Conservation (phyloP, 2,797 vertebrate genomes). For the Lerista edwardsae region DNA sequence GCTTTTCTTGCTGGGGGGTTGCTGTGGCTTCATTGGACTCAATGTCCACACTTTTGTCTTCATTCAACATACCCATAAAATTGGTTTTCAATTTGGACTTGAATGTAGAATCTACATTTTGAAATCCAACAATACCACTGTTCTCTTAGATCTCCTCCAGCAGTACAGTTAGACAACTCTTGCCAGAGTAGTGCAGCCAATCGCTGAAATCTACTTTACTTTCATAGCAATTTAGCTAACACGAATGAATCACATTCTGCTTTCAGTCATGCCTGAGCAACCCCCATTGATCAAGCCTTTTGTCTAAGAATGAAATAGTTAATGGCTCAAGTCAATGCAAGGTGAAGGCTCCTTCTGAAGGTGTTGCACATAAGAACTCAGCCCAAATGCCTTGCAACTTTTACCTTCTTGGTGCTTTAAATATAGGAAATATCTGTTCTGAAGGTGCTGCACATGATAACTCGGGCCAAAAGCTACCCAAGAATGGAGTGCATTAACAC, state of each 20-base stretch:
- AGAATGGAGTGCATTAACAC: background rate
- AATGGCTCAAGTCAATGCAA: constrained; percentile 5
- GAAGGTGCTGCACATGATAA: too few species aligned
- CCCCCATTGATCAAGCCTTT: constrained; percentile 21
- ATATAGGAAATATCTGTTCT: background rate
- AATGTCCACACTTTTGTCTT: constrained; percentile 3
- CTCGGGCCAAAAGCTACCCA: background rate
- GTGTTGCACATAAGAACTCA: accelerated
- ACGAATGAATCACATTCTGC: background rate
- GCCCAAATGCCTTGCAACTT: background rate
- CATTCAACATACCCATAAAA: constrained; percentile 38
- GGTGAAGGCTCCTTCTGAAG: background rate
- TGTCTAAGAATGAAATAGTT: constrained; percentile 16
- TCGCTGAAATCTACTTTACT: constrained; percentile 20
- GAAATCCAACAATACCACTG: constrained; percentile 23
- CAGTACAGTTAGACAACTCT: constrained; percentile 13
- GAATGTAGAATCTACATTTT: constrained; percentile 13
- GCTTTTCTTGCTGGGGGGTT: background rate
- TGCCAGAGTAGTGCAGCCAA: constrained; percentile 25
- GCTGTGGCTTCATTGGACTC: constrained; percentile 2
- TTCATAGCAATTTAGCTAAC: constrained; percentile 41
- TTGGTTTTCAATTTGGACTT: constrained; percentile 13
- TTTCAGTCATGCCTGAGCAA: constrained; percentile 1
- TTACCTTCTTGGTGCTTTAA: background rate
- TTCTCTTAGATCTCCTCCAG: background rate